These are phyloP conservation scores for Athetis lepigone DNA, from an alignment of 2,888 invertebrate genomes.

Conservation along the genomic window DNA sequence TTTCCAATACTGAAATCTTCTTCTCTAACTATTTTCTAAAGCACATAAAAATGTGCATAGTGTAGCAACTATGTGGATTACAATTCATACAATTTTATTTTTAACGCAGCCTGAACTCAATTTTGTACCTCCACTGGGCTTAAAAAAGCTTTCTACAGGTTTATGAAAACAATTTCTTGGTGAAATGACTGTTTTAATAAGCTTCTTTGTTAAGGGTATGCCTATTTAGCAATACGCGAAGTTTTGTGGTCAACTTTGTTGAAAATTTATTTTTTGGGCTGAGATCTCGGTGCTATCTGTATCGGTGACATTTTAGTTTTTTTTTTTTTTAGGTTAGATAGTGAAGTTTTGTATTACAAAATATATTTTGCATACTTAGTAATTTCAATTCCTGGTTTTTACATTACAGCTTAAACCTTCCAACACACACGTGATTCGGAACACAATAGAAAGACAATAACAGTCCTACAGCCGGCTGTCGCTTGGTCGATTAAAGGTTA, in stretches of 20 bases:
- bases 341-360: no score
- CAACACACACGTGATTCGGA: no score
- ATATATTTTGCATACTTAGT: no score
- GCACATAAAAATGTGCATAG: background rate
- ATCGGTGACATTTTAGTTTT: no score
- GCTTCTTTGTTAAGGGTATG: conserved; percentile 66
- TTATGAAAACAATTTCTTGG: conserved; percentile 75
- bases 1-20: background rate
- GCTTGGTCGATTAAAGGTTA: no score
- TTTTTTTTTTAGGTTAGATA: no score
- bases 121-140: conserved; percentile 65
- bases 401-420: no score
- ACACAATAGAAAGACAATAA: no score
- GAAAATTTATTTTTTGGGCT: conserved; percentile 3
- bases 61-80: conserved; percentile 31
- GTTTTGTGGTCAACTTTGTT: conserved; percentile 8
- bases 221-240: background rate
- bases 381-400: no score
- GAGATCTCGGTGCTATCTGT: no score
- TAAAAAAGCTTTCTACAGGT: conserved; percentile 66
- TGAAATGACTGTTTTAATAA: conserved; percentile 76
- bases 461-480: no score
- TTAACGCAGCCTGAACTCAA: conserved; percentile 59
- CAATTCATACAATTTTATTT: conserved; percentile 51
- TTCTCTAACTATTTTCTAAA: background rate